Percentiles rank a stretch among this genome's conserved stretches.
phyloP scores from a whole-genome alignment of 2,797 vertebrate genomes.

The Tapirus indicus region DNA sequence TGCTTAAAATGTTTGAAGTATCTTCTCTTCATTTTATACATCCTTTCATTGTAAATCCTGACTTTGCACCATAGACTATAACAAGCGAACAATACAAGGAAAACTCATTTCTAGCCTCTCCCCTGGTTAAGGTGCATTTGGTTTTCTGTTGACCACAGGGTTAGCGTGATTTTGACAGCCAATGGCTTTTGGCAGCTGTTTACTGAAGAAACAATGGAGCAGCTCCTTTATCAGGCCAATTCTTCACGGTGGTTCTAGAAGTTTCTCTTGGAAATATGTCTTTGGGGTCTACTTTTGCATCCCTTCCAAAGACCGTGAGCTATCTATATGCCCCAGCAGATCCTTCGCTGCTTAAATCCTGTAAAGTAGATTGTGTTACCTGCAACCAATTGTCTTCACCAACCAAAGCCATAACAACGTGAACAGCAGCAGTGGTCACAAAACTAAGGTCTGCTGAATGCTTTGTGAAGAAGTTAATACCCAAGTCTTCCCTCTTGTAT shows the following conservation, averaged over 20 bases:
- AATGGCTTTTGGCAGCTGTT: too few species aligned
- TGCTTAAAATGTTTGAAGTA: fast-evolving
- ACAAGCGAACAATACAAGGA: neutral
- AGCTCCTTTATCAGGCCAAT: neutral
- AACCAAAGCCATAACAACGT: fast-evolving
- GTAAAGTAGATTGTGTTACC: too few species aligned
- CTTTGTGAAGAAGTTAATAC: neutral
- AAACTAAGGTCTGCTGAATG: neutral
- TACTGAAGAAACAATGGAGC: fast-evolving
- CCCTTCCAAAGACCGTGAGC: fast-evolving
- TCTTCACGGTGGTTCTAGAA: neutral
- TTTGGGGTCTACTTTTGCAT: neutral
- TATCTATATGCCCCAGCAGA: fast-evolving
- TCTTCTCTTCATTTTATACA: fast-evolving
- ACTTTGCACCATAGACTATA: fast-evolving
- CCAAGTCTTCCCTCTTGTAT: neutral
- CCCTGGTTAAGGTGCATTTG: fast-evolving
- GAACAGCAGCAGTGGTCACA: fast-evolving
- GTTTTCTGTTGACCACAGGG: fast-evolving
- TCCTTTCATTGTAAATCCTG: fast-evolving
- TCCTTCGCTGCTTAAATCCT: neutral
- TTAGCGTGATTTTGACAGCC: fast-evolving
- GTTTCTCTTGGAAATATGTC: neutral
- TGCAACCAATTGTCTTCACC: neutral
- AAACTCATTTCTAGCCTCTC: neutral